Percentiles rank a stretch among this genome's conserved stretches.
These are phyloP conservation scores for Trichopria drosophilae DNA, from an alignment of 2,888 invertebrate genomes.

Conservation along the genomic window DNA sequence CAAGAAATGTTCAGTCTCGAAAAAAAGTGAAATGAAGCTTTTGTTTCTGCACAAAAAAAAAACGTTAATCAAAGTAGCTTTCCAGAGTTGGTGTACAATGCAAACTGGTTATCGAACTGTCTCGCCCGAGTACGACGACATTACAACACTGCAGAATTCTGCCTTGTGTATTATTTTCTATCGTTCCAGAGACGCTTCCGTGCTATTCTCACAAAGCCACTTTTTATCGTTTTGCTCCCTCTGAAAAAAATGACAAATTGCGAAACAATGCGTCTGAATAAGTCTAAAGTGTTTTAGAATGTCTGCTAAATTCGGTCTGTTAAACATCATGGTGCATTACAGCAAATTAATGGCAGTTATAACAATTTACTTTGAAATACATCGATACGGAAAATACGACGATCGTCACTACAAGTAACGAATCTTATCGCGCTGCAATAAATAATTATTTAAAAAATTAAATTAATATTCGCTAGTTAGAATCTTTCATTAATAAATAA, in stretches of 20 bases:
- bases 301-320: too few species aligned
- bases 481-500: too few species aligned
- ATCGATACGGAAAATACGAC: too few species aligned
- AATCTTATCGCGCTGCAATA: too few species aligned
- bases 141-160: not conserved
- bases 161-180: slow-evolving; percentile 20
- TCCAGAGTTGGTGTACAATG: slow-evolving; percentile 22
- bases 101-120: slow-evolving; percentile 35
- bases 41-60: slow-evolving; percentile 24
- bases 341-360: too few species aligned
- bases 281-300: too few species aligned
- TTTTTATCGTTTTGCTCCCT: slow-evolving; percentile 5
- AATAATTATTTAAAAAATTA: too few species aligned
- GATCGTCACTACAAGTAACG: too few species aligned
- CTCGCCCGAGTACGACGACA: slow-evolving; percentile 28
- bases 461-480: too few species aligned
- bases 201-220: slow-evolving; percentile 19
- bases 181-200: slow-evolving; percentile 26
- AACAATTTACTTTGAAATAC: too few species aligned
- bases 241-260: slow-evolving; percentile 26
- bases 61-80: slow-evolving; percentile 33
- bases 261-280: slow-evolving; percentile 29
- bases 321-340: too few species aligned
- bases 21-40: slow-evolving; percentile 24
- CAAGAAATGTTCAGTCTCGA: slow-evolving; percentile 22